phyloP scores from a whole-genome alignment of 2,113 vertebrate genomes.

The Phalacrocorax aristotelis region DNA sequence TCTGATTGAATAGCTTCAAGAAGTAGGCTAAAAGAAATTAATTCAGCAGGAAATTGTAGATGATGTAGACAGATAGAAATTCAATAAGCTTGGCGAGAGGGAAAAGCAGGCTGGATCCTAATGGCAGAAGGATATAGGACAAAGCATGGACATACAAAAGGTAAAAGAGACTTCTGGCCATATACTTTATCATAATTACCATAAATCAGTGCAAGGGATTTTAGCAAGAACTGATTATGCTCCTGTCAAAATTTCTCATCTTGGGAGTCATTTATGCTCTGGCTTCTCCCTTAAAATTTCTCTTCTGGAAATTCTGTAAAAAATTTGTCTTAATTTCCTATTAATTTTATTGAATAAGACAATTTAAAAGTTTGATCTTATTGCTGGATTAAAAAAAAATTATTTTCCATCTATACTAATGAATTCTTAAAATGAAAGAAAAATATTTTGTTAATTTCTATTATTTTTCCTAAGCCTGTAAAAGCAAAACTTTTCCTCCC shows the following conservation, averaged over 20 bases:
- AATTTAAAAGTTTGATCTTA: background rate
- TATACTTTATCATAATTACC: background rate
- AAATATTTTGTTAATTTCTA: slow-evolving; percentile 11
- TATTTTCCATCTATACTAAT: background rate
- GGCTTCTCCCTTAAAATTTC: background rate
- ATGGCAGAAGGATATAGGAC: background rate
- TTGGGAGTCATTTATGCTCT: background rate
- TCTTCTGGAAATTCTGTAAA: background rate
- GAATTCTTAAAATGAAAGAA: background rate
- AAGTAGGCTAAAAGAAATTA: slow-evolving; percentile 31
- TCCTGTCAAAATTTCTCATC: background rate
- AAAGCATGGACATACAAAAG: background rate
- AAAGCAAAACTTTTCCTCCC: background rate
- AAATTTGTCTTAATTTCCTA: background rate
- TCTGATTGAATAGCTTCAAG: slow-evolving; percentile 15
- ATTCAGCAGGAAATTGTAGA: slow-evolving; percentile 45
- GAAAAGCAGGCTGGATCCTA: background rate
- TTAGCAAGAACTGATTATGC: background rate
- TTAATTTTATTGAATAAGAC: background rate
- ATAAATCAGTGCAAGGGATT: background rate
- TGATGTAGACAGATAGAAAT: slow-evolving; percentile 49
- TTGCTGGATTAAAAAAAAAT: background rate
- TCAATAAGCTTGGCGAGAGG: slow-evolving; percentile 14
- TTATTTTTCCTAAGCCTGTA: background rate
- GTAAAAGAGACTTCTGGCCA: background rate